These are phyloP conservation scores for Columba livia DNA, from an alignment of 2,113 vertebrate species.

Conservation along the genomic window DNA sequence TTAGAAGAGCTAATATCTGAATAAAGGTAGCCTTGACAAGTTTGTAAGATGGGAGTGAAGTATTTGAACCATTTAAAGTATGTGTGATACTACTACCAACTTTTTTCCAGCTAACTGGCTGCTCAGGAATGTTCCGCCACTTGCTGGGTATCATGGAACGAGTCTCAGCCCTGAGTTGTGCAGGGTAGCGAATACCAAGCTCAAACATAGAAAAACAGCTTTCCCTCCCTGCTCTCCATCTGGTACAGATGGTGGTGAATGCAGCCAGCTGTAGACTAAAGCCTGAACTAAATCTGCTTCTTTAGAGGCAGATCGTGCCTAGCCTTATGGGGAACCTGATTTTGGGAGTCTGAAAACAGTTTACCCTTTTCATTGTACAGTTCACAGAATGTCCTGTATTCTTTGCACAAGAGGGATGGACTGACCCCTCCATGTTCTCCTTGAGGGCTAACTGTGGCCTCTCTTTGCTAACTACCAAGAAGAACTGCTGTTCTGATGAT, in stretches of 20 bases:
- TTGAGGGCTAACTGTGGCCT: not conserved
- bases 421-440: not conserved
- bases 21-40: not conserved
- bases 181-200: not conserved
- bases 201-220: not conserved
- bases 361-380: not conserved
- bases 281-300: not conserved
- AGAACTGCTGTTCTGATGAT: not conserved
- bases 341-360: not conserved
- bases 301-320: not conserved
- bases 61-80: not conserved
- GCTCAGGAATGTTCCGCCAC: not conserved
- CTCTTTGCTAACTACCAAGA: not conserved
- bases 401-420: not conserved
- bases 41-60: not conserved
- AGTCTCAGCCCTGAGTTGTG: not conserved
- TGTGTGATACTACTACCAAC: not conserved
- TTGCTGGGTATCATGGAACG: not conserved
- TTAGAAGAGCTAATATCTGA: not conserved
- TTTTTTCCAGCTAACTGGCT: not conserved
- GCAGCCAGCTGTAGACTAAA: not conserved
- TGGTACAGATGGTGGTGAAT: not conserved
- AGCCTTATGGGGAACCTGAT: not conserved
- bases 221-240: not conserved
- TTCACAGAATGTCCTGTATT: not conserved